Conservation (phyloP, 2,797 vertebrate genomes). For the Danio aesculapii region DNA sequence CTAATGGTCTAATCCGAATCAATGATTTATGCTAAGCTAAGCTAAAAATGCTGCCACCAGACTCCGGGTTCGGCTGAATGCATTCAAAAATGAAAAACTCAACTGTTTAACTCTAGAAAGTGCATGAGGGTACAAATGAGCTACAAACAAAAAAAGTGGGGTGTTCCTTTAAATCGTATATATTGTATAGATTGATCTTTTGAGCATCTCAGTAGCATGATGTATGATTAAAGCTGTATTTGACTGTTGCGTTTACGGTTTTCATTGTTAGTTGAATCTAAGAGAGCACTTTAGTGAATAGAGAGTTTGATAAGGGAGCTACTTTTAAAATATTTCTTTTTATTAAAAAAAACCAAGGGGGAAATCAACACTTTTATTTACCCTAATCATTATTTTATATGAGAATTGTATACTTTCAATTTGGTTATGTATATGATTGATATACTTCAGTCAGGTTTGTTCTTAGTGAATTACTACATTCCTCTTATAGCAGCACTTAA, state of each 20-base stretch:
- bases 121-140: no score
- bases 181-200: neutral
- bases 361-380: neutral
- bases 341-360: neutral
- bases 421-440: conserved; percentile 4
- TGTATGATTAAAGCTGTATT: neutral
- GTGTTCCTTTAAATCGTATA: neutral
- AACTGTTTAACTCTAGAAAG: no score
- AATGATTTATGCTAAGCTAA: no score
- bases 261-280: conserved; percentile 35
- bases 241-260: neutral
- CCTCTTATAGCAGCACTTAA: neutral
- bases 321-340: neutral
- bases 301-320: conserved; percentile 41
- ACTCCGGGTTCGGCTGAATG: no score
- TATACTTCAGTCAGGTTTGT: conserved; percentile 3
- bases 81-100: no score
- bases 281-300: conserved; percentile 72
- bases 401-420: conserved; percentile 7
- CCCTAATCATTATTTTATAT: neutral
- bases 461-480: neutral
- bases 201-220: no score
- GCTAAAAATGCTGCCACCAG: no score
- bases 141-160: no score
- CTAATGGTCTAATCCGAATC: no score